Conservation (phyloP, 2,797 vertebrate species). For the Manis crassicaudata region DNA sequence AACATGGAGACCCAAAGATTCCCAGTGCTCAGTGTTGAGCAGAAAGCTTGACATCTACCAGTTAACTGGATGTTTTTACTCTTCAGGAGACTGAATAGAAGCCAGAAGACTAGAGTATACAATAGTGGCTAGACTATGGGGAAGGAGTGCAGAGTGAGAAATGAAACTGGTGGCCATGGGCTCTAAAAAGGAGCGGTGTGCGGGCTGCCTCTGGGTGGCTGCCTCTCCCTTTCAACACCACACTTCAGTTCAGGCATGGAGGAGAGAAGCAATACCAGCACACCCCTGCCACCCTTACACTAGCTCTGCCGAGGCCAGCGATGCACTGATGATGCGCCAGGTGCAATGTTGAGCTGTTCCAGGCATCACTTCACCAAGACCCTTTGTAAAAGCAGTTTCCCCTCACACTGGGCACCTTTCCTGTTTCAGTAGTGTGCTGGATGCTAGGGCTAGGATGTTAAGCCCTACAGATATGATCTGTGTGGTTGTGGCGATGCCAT, state of each 20-base stretch:
- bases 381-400: neutral
- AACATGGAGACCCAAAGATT: neutral
- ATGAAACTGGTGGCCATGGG: neutral
- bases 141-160: neutral
- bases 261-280: neutral
- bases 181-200: neutral
- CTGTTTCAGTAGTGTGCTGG: neutral
- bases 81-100: neutral
- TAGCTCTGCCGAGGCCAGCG: neutral
- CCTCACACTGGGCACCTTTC: neutral
- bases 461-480: neutral
- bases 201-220: neutral
- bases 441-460: neutral
- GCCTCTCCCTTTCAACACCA: neutral
- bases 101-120: neutral
- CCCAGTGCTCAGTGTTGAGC: neutral
- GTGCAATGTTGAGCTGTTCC: neutral
- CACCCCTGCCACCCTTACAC: neutral
- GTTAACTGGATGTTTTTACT: neutral
- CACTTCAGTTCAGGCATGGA: neutral
- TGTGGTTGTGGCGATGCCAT: neutral
- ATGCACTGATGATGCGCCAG: neutral
- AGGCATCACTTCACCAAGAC: no score
- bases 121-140: neutral
- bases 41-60: neutral